Evolutionary conservation across 2,888 invertebrate genomes (phyloP), one percentile per base, ranked within the genome.

Genomic region (Drosophila bunnanda): DNA sequence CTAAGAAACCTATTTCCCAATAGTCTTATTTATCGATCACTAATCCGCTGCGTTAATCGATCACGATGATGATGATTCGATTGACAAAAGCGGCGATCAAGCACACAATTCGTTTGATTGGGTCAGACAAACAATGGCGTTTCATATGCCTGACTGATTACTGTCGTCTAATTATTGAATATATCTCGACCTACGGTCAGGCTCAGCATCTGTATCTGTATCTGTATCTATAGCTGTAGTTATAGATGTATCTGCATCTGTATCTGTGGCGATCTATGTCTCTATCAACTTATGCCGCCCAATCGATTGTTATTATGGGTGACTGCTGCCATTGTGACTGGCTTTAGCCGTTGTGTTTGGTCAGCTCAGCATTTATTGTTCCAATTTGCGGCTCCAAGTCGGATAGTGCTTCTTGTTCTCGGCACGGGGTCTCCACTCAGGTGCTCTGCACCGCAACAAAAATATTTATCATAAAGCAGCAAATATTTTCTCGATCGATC

Each of bases 251-350:
- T 6, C 13, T 54, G 25, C 22, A n/a, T 34, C 22, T 55, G 38
- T 41, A 44, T 44, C 17, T 20, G 25, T 25, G 32, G 7, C 55
- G 20, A 30, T 34, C 43, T 44, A 64, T 69, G 68, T 50, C 61
- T 68, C 61, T 57, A 62, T 70, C 62, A 65, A 54, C 48, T 30
- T 65, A 41, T 71, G 65, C 56, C 57, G 71, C 48, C 44, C 50
- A 66, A 73, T 74, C 72, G 72, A 74, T 67, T 53, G 60, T 30
- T 55, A 54, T 66, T 53, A 59, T 46, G 46, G 15, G 32, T 64
- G 50, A 8, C 50, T 20, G 15, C 32, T 20, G 64, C 28, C 32
- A 30, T 46, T 62, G 62, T 57, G 17, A 13, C 38, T 28, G 41
- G 52, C 44, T 56, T 65, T 54, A 32, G 52, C 43, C 30, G 44